A percentile compares a stretch with the other conserved stretches of the same genome.
phyloP scores from a whole-genome alignment of 2,888 invertebrate species.

The Cephus rjabovi region DNA sequence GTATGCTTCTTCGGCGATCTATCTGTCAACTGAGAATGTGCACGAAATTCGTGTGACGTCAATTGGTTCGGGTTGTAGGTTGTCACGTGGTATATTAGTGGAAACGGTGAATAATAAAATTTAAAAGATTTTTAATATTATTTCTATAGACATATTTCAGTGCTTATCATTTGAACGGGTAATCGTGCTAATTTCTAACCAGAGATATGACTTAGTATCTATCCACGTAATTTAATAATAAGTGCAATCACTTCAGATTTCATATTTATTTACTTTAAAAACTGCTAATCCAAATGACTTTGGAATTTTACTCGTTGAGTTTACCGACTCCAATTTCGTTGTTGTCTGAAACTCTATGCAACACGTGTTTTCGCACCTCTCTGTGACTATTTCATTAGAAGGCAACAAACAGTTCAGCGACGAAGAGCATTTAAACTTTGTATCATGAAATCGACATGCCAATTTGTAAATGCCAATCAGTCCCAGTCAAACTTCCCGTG shows the following conservation, averaged over 20 bases:
- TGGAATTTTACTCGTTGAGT: not conserved
- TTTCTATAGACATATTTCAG: not conserved
- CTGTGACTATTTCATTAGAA: not conserved
- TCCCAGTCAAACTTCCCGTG: not conserved
- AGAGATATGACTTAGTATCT: not conserved
- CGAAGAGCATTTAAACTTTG: not conserved
- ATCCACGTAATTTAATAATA: not conserved
- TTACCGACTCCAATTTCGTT: not conserved
- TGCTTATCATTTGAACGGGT: not conserved
- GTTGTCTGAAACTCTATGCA: not conserved
- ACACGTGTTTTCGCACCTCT: not conserved
- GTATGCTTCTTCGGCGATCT: slow-evolving; percentile 21
- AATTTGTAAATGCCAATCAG: not conserved
- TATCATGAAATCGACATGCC: not conserved
- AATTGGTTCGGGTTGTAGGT: not conserved
- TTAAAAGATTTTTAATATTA: too few species aligned
- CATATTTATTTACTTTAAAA: not conserved
- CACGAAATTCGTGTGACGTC: not conserved
- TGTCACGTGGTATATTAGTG: not conserved
- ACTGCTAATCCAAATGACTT: not conserved
- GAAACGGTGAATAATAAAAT: not conserved
- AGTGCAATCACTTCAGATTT: not conserved
- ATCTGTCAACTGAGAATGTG: not conserved
- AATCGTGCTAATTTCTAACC: not conserved
- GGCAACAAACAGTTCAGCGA: not conserved